These are phyloP conservation scores for Trogon surrucura DNA, from an alignment of 2,113 vertebrate genomes.

Conservation along the genomic window DNA sequence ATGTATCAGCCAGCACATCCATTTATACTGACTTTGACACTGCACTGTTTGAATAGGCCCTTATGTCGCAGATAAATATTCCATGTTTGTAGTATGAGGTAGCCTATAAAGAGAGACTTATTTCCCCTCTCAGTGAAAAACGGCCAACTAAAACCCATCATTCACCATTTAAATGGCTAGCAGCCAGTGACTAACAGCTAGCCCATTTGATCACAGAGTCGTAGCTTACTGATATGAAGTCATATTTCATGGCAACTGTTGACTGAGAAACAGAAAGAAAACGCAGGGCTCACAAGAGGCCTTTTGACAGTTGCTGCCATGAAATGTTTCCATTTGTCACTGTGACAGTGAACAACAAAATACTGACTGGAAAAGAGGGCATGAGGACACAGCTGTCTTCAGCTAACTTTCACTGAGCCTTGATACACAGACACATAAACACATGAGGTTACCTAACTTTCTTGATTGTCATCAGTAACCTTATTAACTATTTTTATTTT, in stretches of 20 bases:
- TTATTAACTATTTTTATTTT: background rate
- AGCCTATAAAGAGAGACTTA: slow-evolving; percentile 45
- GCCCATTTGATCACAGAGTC: slow-evolving; percentile 39
- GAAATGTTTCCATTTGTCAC: slow-evolving; percentile 62
- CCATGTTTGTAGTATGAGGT: slow-evolving; percentile 40
- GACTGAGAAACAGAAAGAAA: slow-evolving; percentile 33
- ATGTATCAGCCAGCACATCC: background rate
- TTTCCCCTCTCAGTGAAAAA: slow-evolving; percentile 49
- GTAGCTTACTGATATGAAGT: slow-evolving; percentile 43
- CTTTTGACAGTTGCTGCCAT: slow-evolving; percentile 46
- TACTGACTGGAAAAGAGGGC: slow-evolving; percentile 11
- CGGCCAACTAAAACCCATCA: background rate
- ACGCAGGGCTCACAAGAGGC: slow-evolving; percentile 22
- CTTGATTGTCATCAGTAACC: background rate
- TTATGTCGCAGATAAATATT: slow-evolving; percentile 61
- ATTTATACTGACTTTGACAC: slow-evolving; percentile 29
- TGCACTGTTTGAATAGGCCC: slow-evolving; percentile 26
- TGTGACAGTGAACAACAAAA: slow-evolving; percentile 35
- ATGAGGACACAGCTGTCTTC: background rate
- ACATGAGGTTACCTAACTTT: background rate
- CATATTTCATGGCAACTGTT: slow-evolving; percentile 42
- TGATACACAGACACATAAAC: background rate
- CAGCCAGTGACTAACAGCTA: slow-evolving; percentile 46
- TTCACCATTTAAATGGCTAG: slow-evolving; percentile 53
- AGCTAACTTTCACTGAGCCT: background rate